phyloP scores from a whole-genome alignment of 1,140 invertebrate genomes.

The Anastrepha ludens region DNA sequence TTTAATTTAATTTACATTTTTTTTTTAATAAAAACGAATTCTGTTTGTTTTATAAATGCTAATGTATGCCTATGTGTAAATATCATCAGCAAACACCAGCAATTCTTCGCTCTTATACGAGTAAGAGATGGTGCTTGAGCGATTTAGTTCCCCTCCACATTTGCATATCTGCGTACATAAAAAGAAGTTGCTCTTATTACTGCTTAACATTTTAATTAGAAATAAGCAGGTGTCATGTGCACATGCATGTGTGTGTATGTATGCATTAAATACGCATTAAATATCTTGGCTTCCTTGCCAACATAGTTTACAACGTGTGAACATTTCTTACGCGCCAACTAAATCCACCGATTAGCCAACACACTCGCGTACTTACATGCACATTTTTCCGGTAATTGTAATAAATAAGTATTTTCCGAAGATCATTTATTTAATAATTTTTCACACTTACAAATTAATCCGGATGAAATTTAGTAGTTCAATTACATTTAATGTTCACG shows the following conservation, averaged over 20 bases:
- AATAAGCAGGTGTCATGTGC: too few relatives aligned
- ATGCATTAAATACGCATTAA: neutral
- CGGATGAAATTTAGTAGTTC: neutral
- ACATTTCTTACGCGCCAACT: neutral
- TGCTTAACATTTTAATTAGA: too few relatives aligned
- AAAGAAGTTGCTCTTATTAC: too few relatives aligned
- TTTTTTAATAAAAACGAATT: too few relatives aligned
- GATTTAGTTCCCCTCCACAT: too few relatives aligned
- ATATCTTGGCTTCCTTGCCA: neutral
- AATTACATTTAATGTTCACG: neutral
- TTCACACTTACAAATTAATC: slow-evolving; percentile 16
- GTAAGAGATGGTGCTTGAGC: too few relatives aligned
- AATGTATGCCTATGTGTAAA: too few relatives aligned
- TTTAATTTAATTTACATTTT: too few relatives aligned
- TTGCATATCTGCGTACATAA: too few relatives aligned
- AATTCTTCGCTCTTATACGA: too few relatives aligned
- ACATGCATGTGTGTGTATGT: neutral
- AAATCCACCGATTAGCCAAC: neutral
- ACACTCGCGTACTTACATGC: neutral
- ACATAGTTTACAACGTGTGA: neutral
- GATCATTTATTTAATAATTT: neutral
- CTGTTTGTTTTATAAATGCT: too few relatives aligned
- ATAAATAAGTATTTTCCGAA: slow-evolving; percentile 31
- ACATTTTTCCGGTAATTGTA: slow-evolving; percentile 37
- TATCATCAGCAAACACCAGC: too few relatives aligned